Conservation (phyloP, 1,140 invertebrate species). For the Drosophila auraria region DNA sequence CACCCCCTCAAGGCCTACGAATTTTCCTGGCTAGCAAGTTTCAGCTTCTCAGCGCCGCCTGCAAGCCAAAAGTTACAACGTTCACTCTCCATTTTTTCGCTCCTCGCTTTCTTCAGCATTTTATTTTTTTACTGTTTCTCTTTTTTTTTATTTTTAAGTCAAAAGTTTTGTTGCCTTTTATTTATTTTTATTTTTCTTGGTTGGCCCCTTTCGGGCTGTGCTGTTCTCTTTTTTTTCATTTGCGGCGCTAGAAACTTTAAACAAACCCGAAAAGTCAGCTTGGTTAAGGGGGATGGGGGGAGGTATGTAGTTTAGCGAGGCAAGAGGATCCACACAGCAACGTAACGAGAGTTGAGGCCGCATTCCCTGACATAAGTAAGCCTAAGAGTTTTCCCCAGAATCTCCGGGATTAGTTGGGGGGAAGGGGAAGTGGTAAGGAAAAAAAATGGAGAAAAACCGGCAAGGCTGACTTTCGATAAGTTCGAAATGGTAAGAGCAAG, state of each 20-base stretch:
- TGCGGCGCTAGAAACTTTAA: slow-evolving; percentile 60
- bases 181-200: slow-evolving; percentile 65
- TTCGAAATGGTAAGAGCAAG: slow-evolving; percentile 41
- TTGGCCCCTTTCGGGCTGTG: slow-evolving; percentile 25
- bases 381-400: slow-evolving; percentile 64
- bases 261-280: slow-evolving; percentile 64
- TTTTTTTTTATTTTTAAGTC: slow-evolving; percentile 13
- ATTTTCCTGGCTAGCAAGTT: slow-evolving; percentile 51
- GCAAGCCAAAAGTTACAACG: slow-evolving; percentile 69
- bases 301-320: slow-evolving; percentile 10
- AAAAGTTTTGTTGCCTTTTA: slow-evolving; percentile 74
- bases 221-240: slow-evolving; percentile 36
- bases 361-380: slow-evolving; percentile 75
- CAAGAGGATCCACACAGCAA: slow-evolving; percentile 8
- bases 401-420: slow-evolving; percentile 36
- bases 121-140: neutral
- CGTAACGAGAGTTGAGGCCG: slow-evolving; percentile 48
- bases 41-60: slow-evolving; percentile 27
- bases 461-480: slow-evolving; percentile 34
- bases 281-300: slow-evolving; percentile 2
- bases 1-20: slow-evolving; percentile 25
- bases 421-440: neutral
- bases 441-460: neutral
- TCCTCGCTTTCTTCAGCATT: slow-evolving; percentile 26
- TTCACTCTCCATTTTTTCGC: slow-evolving; percentile 41